phyloP scores from a whole-genome alignment of 30 jellyfish, hydroid and myxozoan genomes.

The Aurelia aurita region DNA sequence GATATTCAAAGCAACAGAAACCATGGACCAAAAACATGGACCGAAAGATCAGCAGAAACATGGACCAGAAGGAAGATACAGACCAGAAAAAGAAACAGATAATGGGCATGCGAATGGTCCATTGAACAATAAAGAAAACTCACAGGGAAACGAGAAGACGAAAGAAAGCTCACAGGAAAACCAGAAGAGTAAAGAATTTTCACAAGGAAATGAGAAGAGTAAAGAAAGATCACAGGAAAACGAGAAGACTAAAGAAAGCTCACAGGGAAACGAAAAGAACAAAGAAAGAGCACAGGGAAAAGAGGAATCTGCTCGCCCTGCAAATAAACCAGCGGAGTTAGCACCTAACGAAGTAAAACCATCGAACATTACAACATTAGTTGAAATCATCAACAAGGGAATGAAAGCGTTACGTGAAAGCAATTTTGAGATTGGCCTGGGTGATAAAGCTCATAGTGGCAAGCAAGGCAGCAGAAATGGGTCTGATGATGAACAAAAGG shows the following conservation, averaged over 20 bases:
- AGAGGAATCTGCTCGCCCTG: not conserved
- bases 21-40: no score
- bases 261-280: not conserved
- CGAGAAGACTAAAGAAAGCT: not conserved
- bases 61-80: no score
- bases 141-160: no score
- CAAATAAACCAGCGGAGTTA: not conserved
- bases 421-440: slow-evolving; percentile 41
- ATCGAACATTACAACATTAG: slow-evolving; percentile 18
- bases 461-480: not conserved
- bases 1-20: no score
- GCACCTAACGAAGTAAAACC: not conserved
- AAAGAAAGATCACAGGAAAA: not conserved
- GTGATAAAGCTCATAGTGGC: not conserved
- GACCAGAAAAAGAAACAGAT: no score
- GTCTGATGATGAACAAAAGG: not conserved
- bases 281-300: not conserved
- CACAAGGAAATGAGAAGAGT: not conserved
- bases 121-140: no score
- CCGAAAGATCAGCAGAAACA: no score
- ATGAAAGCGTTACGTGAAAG: slow-evolving; percentile 67
- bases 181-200: not conserved
- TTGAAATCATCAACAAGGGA: slow-evolving; percentile 56
- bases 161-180: no score
- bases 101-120: no score